Conservation (phyloP, 2,797 vertebrate genomes). For the Podarcis siculus region DNA sequence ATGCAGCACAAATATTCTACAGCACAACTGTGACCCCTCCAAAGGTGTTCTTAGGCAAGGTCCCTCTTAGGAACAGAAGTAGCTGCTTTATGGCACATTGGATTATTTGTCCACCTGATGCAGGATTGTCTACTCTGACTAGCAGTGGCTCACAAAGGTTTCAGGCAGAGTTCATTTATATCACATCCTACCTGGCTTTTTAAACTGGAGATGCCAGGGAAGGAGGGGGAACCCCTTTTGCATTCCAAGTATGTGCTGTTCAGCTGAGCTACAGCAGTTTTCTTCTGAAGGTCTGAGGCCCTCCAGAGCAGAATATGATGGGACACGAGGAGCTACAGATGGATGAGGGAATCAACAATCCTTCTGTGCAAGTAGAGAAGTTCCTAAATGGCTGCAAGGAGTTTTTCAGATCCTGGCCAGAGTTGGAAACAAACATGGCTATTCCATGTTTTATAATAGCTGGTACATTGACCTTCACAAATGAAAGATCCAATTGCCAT, state of each 20-base stretch:
- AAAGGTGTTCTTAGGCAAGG: background rate
- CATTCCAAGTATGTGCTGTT: background rate
- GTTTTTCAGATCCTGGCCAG: background rate
- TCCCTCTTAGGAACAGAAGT: background rate
- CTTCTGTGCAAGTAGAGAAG: background rate
- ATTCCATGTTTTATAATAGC: conserved; percentile 24
- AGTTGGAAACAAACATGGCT: conserved; percentile 5
- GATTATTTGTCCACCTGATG: background rate
- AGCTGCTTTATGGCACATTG: background rate
- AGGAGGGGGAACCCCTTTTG: background rate
- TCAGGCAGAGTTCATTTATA: no score
- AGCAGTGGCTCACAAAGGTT: no score
- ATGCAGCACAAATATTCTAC: background rate
- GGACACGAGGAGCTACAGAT: background rate
- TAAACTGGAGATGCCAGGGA: no score
- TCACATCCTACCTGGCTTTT: no score
- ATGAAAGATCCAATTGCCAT: conserved; percentile 2
- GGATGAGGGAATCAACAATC: background rate
- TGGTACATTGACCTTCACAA: background rate
- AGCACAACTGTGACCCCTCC: background rate
- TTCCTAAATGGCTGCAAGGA: background rate
- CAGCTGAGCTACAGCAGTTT: background rate
- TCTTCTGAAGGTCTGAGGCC: background rate
- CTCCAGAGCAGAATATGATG: background rate
- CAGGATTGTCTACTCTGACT: background rate